Evolutionary conservation across 1,140 invertebrate species (phyloP), one percentile per base, ranked within the genome.

Genomic region (honey bee (Apis mellifera)): DNA sequence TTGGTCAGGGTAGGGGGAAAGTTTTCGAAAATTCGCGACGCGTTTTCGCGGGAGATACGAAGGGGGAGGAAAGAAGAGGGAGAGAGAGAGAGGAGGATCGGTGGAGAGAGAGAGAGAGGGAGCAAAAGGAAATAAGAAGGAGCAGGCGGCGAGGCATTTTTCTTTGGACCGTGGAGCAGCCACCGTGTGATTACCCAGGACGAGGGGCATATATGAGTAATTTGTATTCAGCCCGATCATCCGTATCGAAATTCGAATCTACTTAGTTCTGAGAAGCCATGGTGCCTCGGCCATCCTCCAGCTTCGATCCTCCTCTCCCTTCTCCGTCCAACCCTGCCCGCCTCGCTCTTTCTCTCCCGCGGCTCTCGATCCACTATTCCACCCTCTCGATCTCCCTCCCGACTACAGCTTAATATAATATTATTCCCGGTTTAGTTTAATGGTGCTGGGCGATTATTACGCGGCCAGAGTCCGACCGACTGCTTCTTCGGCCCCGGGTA

Each of bases 201-300:
- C 87, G 89, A 91, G 90, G 88, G 92, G 90, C 89, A 94, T 92
- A 94, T 94, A 94, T 93, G 93, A 94, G 93, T 94, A 94, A 94
- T 94, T 94, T 94, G 94, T 94, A 94, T 94, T 94, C 94, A 94
- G 93, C 93, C 91, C 92, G 94, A 94, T 94, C 93, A 94, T 94
- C 93, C 94, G 93, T 94, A 94, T 94, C 94, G 93, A 94, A 94
- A 94, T 94, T 94, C 94, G 92, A 94, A 94, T 94, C 94, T 94
- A 94, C 94, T 94, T 94, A 94, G 94, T 94, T 94, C 94, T 94
- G 92, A 94, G 93, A 94, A 94, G 91, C 87, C 78, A 60, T 78
- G 84, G 82, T 84, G 84, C 88, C 82, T 84, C 86, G 85, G 74
- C 80, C 84, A 70, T 85, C 82, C 74, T 88, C 82, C 85, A 77